phyloP scores from a whole-genome alignment of 2,888 invertebrate genomes.

The Petrolisthes cinctipes region DNA sequence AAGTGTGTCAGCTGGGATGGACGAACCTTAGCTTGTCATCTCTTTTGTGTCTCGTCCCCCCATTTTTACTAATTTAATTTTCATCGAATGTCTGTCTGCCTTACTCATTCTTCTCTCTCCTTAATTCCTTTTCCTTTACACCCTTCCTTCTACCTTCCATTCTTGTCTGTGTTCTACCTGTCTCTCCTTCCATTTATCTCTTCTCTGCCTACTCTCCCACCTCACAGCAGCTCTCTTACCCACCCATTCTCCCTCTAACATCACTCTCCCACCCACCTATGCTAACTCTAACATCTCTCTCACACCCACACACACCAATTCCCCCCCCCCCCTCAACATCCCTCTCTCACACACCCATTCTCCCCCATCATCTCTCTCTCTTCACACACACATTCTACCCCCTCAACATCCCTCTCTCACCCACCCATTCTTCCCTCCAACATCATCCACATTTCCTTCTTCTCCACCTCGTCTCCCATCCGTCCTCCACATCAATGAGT shows the following conservation, averaged over 20 bases:
- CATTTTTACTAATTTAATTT: too few species aligned
- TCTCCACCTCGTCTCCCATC: neutral
- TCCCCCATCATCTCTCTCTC: neutral
- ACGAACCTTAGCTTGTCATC: too few species aligned
- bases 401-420: neutral
- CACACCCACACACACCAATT: neutral
- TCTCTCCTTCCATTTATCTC: neutral
- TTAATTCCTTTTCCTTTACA: neutral
- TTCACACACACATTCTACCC: neutral
- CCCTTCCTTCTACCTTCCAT: neutral
- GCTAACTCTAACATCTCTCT: neutral
- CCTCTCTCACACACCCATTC: neutral
- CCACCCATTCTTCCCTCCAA: neutral
- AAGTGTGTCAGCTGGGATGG: too few species aligned
- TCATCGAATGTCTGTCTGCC: too few species aligned
- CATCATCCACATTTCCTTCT: neutral
- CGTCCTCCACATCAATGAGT: too few species aligned
- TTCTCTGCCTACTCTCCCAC: neutral
- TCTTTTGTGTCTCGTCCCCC: too few species aligned
- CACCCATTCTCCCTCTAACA: neutral
- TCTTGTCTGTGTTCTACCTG: neutral
- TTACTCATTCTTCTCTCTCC: neutral
- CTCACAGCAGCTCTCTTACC: neutral
- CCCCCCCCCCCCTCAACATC: neutral
- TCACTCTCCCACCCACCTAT: neutral